These are phyloP conservation scores for Ormyrus labotus DNA, from an alignment of 2,888 invertebrate genomes.

Conservation along the genomic window DNA sequence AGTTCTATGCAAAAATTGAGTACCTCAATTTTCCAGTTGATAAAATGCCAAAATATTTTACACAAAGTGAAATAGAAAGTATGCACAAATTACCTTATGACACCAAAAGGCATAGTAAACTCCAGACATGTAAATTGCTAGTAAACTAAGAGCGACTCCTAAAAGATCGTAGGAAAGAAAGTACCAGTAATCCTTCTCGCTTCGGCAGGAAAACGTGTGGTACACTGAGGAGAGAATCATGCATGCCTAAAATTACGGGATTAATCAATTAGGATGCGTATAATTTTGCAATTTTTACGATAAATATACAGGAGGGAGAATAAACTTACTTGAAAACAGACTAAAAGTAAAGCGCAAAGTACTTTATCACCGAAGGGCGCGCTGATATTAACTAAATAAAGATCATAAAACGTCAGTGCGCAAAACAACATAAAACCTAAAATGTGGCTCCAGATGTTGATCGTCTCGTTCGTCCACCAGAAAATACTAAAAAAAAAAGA, in stretches of 20 bases:
- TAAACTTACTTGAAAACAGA: conserved; percentile 88
- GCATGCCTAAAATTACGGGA: conserved; percentile 83
- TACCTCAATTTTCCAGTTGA: too few species aligned
- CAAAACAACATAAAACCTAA: conserved; percentile 90
- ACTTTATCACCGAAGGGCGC: conserved; percentile 90
- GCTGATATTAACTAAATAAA: conserved; percentile 86
- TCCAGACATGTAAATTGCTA: conserved; percentile 96
- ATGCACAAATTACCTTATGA: conserved; percentile 83
- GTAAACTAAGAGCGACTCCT: conserved; percentile 93
- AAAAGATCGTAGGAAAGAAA: conserved; percentile 94
- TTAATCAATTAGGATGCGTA: background rate
- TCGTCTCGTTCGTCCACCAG: conserved; percentile 98
- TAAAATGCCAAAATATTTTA: too few species aligned
- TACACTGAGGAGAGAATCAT: conserved; percentile 94
- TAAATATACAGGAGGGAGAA: background rate
- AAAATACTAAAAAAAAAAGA: conserved; percentile 83
- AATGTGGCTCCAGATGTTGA: conserved; percentile 98
- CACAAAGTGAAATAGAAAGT: background rate
- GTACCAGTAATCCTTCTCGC: conserved; percentile 88
- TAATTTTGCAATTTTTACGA: background rate
- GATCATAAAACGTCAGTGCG: conserved; percentile 89
- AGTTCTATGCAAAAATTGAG: too few species aligned
- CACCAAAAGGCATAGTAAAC: conserved; percentile 99
- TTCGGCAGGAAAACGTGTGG: conserved; percentile 96
- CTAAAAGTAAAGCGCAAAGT: conserved; percentile 87